Evolutionary conservation across 2,888 invertebrate genomes (phyloP).

Genomic region (Orchesellides sinensis): DNA sequence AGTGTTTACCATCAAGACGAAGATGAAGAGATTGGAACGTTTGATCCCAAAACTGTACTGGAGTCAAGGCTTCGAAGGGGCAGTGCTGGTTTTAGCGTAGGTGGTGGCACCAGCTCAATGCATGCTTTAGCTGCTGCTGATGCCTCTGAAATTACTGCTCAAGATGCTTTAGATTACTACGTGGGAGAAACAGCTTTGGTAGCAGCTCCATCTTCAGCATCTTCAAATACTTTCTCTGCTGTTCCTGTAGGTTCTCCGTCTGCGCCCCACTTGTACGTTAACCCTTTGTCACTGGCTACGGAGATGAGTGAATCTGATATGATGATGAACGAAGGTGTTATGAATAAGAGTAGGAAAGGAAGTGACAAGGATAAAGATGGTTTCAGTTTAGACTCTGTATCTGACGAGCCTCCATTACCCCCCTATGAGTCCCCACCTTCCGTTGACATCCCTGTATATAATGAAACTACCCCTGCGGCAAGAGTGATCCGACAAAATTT

Average conservation of each 20-base stretch:
- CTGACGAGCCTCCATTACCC: conserved; percentile 64
- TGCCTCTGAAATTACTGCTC: neutral
- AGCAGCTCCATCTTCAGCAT: conserved; percentile 8
- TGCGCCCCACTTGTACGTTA: conserved; percentile 64
- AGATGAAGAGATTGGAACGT: conserved; percentile 73
- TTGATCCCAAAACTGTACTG: conserved; percentile 64
- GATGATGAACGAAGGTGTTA: conserved; percentile 31
- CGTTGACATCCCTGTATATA: conserved; percentile 70
- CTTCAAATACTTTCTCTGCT: conserved; percentile 1
- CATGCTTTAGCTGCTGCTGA: neutral
- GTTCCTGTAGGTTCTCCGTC: conserved; percentile 8
- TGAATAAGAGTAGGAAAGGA: neutral
- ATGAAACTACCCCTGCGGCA: conserved; percentile 61
- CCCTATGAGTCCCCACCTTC: conserved; percentile 69
- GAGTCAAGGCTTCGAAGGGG: conserved; percentile 37
- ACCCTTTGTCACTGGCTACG: conserved; percentile 71
- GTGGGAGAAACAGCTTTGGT: conserved; percentile 29
- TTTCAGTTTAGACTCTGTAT: conserved; percentile 32
- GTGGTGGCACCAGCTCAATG: too few relatives aligned
- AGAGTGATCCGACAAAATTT: conserved; percentile 69
- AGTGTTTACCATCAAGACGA: conserved; percentile 63
- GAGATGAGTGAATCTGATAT: conserved; percentile 66
- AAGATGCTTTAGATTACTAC: conserved; percentile 28
- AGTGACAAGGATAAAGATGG: neutral
- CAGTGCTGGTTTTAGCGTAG: conserved; percentile 9